Percentiles rank a stretch among this genome's conserved stretches.
phyloP scores from a whole-genome alignment of 2,888 invertebrate genomes.

The Trichopoda pennipes region DNA sequence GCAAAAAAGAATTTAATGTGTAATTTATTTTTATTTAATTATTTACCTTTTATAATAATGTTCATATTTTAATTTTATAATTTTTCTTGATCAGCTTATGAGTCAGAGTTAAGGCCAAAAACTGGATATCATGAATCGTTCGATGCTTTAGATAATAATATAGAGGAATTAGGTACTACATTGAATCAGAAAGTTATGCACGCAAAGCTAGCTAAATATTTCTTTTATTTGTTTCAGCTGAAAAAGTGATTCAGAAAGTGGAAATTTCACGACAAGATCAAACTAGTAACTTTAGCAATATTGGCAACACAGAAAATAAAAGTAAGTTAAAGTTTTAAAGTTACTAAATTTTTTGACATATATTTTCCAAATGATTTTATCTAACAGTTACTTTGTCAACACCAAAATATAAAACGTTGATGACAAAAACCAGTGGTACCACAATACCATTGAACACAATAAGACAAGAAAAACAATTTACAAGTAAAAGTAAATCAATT shows the following conservation, averaged over 20 bases:
- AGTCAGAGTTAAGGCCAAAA: slow-evolving; percentile 56
- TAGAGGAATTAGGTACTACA: slow-evolving; percentile 72
- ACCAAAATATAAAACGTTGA: slow-evolving; percentile 36
- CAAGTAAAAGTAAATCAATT: slow-evolving; percentile 59
- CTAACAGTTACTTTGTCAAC: slow-evolving; percentile 27
- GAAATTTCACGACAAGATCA: slow-evolving; percentile 36
- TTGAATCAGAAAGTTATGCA: neutral
- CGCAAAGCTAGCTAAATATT: neutral
- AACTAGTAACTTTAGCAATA: slow-evolving; percentile 21
- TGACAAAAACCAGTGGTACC: slow-evolving; percentile 37
- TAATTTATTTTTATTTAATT: no score
- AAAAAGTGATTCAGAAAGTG: slow-evolving; percentile 46
- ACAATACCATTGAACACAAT: slow-evolving; percentile 21
- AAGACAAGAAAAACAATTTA: slow-evolving; percentile 14
- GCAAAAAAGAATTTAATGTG: no score
- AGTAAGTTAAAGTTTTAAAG: slow-evolving; percentile 13
- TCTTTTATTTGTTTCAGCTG: slow-evolving; percentile 42
- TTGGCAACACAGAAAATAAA: slow-evolving; percentile 18
- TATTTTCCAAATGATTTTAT: neutral
- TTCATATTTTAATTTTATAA: neutral
- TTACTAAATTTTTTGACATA: neutral
- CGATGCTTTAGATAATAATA: slow-evolving; percentile 72
- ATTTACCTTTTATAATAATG: no score
- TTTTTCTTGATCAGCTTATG: slow-evolving; percentile 57
- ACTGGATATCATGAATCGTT: slow-evolving; percentile 70